These are phyloP conservation scores for Paramormyrops kingsleyae DNA, from an alignment of 2,113 vertebrate genomes.

Conservation along the genomic window DNA sequence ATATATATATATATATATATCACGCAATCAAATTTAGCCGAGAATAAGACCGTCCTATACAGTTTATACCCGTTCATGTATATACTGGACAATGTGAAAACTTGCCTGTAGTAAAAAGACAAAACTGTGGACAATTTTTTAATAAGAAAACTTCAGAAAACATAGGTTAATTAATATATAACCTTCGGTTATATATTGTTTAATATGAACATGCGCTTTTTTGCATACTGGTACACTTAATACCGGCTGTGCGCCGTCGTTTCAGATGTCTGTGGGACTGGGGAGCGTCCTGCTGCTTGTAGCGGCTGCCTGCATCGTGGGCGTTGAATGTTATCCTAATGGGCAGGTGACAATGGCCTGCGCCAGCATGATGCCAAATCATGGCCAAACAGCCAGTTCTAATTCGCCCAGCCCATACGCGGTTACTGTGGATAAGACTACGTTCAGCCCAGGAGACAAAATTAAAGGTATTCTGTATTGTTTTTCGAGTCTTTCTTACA, in stretches of 20 bases:
- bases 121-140: not conserved
- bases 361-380: constrained; percentile 62
- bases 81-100: not conserved
- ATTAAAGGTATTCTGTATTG: constrained; percentile 63
- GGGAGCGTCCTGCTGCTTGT: constrained; percentile 23
- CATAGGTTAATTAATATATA: not conserved
- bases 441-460: constrained; percentile 61
- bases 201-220: not conserved
- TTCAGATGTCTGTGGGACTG: constrained; percentile 47
- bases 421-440: constrained; percentile 52
- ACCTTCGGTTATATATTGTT: not conserved
- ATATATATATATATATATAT: not conserved
- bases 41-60: not conserved
- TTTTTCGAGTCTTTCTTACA: not conserved
- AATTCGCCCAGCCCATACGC: constrained; percentile 47
- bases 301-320: constrained; percentile 18
- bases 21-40: not conserved
- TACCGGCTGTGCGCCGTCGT: not conserved
- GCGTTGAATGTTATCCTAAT: constrained; percentile 49
- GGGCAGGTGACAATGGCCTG: constrained; percentile 63
- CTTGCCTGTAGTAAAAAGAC: not conserved
- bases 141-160: not conserved
- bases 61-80: not conserved
- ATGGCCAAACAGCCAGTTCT: constrained; percentile 39
- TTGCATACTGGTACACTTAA: not conserved